Percentiles rank a stretch among this genome's conserved stretches.
These are phyloP conservation scores for Pristionchus arcanus DNA, from an alignment of 2,888 invertebrate species.

Conservation along the genomic window DNA sequence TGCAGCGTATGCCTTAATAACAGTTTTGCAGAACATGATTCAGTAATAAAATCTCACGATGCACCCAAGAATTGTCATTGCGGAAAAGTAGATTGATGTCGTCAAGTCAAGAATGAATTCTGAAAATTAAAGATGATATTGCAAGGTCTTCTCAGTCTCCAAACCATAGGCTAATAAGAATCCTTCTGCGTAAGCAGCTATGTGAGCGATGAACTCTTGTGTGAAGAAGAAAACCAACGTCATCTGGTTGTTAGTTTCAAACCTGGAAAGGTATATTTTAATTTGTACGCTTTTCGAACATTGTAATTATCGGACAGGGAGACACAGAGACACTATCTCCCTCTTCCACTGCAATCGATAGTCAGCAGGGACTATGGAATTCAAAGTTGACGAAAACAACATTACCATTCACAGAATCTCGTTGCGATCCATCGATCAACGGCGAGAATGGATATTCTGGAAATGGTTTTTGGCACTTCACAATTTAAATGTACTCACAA, in stretches of 20 bases:
- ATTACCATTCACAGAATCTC: background rate
- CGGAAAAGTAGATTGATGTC: background rate
- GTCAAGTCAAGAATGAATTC: background rate
- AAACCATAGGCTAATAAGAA: background rate
- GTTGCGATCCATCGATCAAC: background rate
- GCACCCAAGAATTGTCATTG: background rate
- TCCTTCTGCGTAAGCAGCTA: background rate
- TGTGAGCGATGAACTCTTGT: background rate
- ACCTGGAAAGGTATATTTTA: background rate
- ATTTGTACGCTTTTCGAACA: too few species aligned
- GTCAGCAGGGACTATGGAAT: background rate
- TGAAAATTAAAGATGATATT: background rate
- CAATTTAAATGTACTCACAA: background rate
- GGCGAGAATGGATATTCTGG: background rate
- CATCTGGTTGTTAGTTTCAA: background rate
- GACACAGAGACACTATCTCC: background rate
- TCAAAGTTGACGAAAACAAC: background rate
- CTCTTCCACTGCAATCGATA: background rate
- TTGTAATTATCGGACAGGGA: too few species aligned
- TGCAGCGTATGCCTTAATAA: background rate
- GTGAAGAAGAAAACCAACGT: background rate
- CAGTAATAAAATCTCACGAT: background rate
- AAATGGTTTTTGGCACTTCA: background rate
- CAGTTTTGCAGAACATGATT: background rate
- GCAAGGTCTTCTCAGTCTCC: background rate